Evolutionary conservation across 2,113 vertebrate genomes (phyloP).

Genomic region (Reinhardtius hippoglossoides): DNA sequence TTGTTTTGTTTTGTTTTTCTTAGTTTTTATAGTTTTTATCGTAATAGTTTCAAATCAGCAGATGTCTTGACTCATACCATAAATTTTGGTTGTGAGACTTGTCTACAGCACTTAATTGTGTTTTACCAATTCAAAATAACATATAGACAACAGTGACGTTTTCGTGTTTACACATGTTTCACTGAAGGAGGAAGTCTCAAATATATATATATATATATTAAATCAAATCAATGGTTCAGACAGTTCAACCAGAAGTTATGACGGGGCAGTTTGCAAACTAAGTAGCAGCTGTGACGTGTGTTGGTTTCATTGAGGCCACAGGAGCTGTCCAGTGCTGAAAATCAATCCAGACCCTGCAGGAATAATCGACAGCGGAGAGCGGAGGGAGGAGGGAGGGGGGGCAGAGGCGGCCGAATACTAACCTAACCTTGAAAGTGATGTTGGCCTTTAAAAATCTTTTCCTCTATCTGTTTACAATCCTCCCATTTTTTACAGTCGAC

Average conservation of each 20-base stretch:
- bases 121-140: no score
- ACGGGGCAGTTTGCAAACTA: constrained; percentile 58
- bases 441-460: constrained; percentile 43
- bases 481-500: constrained; percentile 31
- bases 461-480: constrained; percentile 30
- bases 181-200: not conserved
- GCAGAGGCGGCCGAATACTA: constrained; percentile 5
- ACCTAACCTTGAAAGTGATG: constrained; percentile 57
- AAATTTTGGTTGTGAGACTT: no score
- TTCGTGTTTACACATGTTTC: constrained; percentile 23
- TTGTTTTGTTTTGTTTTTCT: no score
- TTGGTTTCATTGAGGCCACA: constrained; percentile 58
- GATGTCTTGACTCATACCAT: no score
- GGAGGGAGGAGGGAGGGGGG: not conserved
- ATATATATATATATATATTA: no score
- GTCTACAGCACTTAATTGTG: no score
- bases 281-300: constrained; percentile 66
- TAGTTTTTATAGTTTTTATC: not conserved
- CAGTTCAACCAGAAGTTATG: constrained; percentile 55
- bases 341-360: constrained; percentile 73
- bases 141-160: not conserved
- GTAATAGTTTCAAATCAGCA: not conserved
- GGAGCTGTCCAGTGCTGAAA: constrained; percentile 80
- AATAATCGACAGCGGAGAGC: constrained; percentile 64
- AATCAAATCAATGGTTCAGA: constrained; percentile 42